These are phyloP conservation scores for Planiliza haematocheilus DNA, from an alignment of 2,113 vertebrate species.

Conservation along the genomic window DNA sequence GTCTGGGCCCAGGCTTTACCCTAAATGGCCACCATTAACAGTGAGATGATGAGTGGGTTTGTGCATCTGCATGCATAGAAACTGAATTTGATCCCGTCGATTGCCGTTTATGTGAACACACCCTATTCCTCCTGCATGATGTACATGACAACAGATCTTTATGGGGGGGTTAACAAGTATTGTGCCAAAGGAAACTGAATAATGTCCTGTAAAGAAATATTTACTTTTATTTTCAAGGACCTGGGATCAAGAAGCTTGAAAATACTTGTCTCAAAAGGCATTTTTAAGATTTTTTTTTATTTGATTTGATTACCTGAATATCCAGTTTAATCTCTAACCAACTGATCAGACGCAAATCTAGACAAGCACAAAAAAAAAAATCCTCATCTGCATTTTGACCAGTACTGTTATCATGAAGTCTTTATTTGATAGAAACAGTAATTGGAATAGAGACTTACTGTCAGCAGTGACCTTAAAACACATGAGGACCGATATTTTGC, in stretches of 20 bases:
- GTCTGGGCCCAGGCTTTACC: not conserved
- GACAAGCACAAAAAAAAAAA: constrained; percentile 74
- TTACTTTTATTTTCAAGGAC: constrained; percentile 22
- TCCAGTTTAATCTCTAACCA: constrained; percentile 16
- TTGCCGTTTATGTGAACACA: constrained; percentile 62
- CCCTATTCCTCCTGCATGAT: constrained; percentile 70
- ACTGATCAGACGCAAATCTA: constrained; percentile 39
- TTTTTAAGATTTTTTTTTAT: constrained; percentile 25
- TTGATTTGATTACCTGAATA: constrained; percentile 14
- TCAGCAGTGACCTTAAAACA: constrained; percentile 54
- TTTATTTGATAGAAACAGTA: constrained; percentile 46
- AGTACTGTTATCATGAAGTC: constrained; percentile 55
- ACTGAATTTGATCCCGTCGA: constrained; percentile 29
- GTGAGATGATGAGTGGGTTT: constrained; percentile 15
- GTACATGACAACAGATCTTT: constrained; percentile 62
- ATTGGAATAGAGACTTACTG: constrained; percentile 46
- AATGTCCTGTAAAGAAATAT: constrained; percentile 58
- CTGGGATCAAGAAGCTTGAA: constrained; percentile 35
- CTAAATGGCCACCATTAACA: constrained; percentile 17
- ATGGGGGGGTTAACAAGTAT: constrained; percentile 62
- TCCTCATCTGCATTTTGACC: constrained; percentile 42
- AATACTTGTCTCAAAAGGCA: constrained; percentile 8
- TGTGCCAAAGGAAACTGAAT: constrained; percentile 83
- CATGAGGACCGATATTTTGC: constrained; percentile 34
- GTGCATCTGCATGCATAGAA: constrained; percentile 38